phyloP scores from a whole-genome alignment of 2,888 invertebrate genomes.

The Drosophila basisetae region DNA sequence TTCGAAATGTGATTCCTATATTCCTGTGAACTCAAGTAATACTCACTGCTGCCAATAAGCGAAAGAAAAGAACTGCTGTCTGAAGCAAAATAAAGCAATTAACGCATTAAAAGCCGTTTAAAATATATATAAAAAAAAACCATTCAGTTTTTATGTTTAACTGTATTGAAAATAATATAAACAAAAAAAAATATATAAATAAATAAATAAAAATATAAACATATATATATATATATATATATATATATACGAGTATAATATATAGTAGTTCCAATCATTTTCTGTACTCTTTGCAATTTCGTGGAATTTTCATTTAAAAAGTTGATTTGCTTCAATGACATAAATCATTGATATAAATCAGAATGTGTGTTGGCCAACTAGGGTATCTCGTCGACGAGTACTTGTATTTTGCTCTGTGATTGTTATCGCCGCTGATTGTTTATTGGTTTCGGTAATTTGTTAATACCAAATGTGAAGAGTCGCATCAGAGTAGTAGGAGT shows the following conservation, averaged over 20 bases:
- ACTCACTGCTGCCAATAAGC: neutral
- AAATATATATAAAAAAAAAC: neutral
- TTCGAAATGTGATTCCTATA: too few species aligned
- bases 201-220: too few species aligned
- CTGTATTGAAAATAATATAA: neutral
- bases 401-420: neutral
- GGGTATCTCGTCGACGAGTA: neutral
- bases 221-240: too few species aligned
- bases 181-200: neutral
- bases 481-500: neutral
- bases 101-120: neutral
- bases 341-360: neutral
- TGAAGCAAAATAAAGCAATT: neutral
- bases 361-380: neutral
- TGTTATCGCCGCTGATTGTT: constrained; percentile 3
- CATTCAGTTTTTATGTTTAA: neutral
- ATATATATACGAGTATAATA: neutral
- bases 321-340: neutral
- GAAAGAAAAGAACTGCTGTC: neutral
- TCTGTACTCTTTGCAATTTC: neutral
- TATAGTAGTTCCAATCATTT: neutral
- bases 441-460: neutral
- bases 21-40: neutral
- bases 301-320: neutral
- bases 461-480: neutral